A percentile compares a stretch with the other conserved stretches of the same genome.
phyloP scores from a whole-genome alignment of 2,888 invertebrate genomes.

The Drosophila mulleri region DNA sequence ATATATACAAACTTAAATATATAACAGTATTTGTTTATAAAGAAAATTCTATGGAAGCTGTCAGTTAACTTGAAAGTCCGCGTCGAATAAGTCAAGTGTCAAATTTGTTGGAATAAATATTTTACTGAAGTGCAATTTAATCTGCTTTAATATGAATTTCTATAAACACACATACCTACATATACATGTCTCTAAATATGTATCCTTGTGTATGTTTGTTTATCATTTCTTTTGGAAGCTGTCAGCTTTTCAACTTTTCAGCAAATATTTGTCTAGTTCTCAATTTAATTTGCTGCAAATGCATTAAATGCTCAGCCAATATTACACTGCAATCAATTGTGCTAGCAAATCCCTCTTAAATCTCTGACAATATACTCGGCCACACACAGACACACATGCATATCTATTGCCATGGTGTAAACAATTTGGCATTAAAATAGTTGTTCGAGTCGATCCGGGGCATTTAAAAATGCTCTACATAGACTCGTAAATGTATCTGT shows the following conservation, averaged over 20 bases:
- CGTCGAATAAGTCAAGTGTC: background rate
- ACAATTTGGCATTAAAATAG: conserved; percentile 57
- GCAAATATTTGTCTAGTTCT: conserved; percentile 8
- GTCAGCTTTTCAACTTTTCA: conserved; percentile 1
- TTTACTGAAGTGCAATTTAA: background rate
- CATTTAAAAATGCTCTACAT: conserved; percentile 46
- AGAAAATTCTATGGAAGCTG: background rate
- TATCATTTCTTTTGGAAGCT: background rate
- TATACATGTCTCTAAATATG: background rate
- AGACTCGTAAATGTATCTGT: conserved; percentile 18
- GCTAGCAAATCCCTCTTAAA: background rate
- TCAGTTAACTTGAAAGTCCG: background rate
- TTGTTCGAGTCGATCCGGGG: conserved; percentile 21
- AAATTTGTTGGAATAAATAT: background rate
- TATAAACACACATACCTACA: background rate
- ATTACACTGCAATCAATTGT: conserved; percentile 15
- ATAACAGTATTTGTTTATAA: background rate
- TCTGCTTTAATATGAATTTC: background rate
- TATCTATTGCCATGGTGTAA: conserved; percentile 26
- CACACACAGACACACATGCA: conserved; percentile 2
- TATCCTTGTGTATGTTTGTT: background rate
- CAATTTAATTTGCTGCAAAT: background rate
- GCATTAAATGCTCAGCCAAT: conserved; percentile 11
- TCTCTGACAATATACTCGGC: conserved; percentile 7
- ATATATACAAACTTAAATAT: background rate